Base-by-base conservation (phyloP, 2,888 invertebrate species). In the Heliconius ethilla region DNA sequence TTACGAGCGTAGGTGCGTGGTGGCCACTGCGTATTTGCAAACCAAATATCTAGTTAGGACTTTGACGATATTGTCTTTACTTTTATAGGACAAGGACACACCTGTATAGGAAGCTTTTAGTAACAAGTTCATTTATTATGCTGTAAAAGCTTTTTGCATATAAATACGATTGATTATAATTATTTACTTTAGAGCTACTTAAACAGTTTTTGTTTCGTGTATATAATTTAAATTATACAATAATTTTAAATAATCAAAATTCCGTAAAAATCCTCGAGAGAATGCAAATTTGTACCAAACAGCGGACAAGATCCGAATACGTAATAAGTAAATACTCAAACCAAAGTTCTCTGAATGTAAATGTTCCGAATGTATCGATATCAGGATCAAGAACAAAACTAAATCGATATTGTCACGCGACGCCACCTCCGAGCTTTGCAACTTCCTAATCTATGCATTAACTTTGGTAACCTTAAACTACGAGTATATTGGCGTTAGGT, bases 21-120 rank as follows among this genome's bases (percentile, higher is more conserved):
- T 79, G 76, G 73, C 65, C 76, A 55, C 25, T 40, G 59, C 27
- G 45, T 73, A 77, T 79, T 79, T 77, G 79, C 76, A 77, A 79
- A 77, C 79, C 76, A 76, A 77, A 79, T 77, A 59, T 55, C 37
- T 62, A 70, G 45, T 51, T 51, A 6, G 45, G 66, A 25, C 37
- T 76, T 59, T 33, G 33, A 27, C 73, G 73, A 77, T 73, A 73
- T 37, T 67, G 27, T 37, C 51, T 37, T 72, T 37, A 65, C 65
- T 63, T 70, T 40, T 63, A 63, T 63, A n/a, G 70, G 45, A 40
- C 63, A 76, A 72, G 70, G 70, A 13, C 45, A 10, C 33, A 65
- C 27, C n/a, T 70, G 55, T 70, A 70, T 70, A 55, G 29, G 51
- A 55, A 70, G 55, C 55, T 55, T 33, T 55, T n/a, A 55, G 33